Evolutionary conservation across 2,113 vertebrate species (phyloP).

Genomic region (Hyla sarda): DNA sequence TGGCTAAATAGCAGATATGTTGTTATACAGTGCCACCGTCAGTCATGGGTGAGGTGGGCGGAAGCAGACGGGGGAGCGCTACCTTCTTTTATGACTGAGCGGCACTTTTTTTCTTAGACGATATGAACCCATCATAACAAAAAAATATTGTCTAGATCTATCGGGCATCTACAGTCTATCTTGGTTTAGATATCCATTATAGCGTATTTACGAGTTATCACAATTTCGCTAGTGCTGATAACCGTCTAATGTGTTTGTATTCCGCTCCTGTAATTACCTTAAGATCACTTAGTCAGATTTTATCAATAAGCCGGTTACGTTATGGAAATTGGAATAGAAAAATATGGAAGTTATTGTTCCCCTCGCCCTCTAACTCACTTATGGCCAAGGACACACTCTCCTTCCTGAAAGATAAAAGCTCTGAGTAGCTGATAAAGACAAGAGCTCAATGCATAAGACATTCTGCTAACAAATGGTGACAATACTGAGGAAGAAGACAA

Average conservation of each 20-base stretch:
- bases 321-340: not conserved
- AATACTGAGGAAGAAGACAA: not conserved
- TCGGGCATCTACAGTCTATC: not conserved
- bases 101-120: too few species aligned
- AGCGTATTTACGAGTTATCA: not conserved
- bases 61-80: too few species aligned
- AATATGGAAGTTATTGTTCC: not conserved
- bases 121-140: too few species aligned
- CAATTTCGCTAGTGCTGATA: not conserved
- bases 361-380: not conserved
- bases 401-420: not conserved
- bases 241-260: not conserved
- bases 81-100: too few species aligned
- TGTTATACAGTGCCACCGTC: too few species aligned
- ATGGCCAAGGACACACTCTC: not conserved
- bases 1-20: too few species aligned
- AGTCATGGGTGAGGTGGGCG: too few species aligned
- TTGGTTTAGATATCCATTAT: constrained; percentile 1
- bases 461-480: not conserved
- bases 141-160: too few species aligned
- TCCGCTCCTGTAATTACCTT: not conserved
- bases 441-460: not conserved
- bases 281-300: not conserved
- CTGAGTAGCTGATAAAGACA: not conserved
- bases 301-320: not conserved